Evolutionary conservation across 2,113 vertebrate genomes (phyloP).

Genomic region (Phalacrocorax aristotelis): DNA sequence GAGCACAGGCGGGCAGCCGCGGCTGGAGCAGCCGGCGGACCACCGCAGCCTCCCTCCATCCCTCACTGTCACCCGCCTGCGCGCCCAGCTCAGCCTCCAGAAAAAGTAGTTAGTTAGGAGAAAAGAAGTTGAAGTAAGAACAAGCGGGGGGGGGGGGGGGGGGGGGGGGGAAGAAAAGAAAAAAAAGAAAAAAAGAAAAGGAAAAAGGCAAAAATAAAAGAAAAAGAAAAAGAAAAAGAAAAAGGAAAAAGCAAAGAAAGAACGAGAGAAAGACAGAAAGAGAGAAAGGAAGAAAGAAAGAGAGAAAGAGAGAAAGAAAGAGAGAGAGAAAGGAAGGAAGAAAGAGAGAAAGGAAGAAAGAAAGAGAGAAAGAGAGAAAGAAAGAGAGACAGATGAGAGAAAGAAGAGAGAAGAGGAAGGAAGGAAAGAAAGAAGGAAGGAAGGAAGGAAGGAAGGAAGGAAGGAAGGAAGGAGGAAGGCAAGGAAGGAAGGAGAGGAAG

Average conservation of each 20-base stretch:
- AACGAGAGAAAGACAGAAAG: too few species aligned
- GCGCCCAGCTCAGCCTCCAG: background rate
- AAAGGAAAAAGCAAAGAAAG: too few species aligned
- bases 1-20: background rate
- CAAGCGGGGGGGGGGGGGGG: too few species aligned
- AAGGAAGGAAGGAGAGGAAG: fast-evolving
- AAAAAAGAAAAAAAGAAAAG: too few species aligned
- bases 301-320: fast-evolving
- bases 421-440: fast-evolving
- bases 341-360: fast-evolving
- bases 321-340: fast-evolving
- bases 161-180: too few species aligned
- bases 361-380: fast-evolving
- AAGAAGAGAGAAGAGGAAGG: background rate
- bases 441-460: too few species aligned
- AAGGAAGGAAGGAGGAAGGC: too few species aligned
- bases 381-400: fast-evolving
- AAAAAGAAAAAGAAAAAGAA: too few species aligned
- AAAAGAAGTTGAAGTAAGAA: background rate
- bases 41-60: background rate
- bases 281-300: too few species aligned
- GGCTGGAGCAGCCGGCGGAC: background rate
- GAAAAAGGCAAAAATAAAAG: too few species aligned
- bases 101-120: background rate
- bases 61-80: background rate